Percentiles rank a stretch among this genome's conserved stretches.
phyloP scores from a whole-genome alignment of 2,888 invertebrate species.

The Eustalomyia histrio region DNA sequence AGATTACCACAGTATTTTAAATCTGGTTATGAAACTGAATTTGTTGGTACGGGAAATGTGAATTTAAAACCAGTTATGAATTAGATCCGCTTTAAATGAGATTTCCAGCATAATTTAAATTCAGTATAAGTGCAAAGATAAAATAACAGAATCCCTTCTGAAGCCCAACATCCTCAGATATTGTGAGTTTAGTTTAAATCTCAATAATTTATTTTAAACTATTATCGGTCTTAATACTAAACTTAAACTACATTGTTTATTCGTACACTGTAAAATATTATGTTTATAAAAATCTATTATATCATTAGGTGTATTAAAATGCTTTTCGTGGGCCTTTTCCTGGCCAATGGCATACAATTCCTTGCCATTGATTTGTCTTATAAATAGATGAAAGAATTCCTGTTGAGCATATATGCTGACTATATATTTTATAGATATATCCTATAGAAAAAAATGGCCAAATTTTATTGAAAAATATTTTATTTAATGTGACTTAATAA shows the following conservation, averaged over 20 bases:
- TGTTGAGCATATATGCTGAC: constrained; percentile 76
- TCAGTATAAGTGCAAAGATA: no score
- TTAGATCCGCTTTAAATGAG: no score
- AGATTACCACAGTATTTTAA: no score
- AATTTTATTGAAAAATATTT: constrained; percentile 25
- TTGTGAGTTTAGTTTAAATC: no score
- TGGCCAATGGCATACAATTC: constrained; percentile 76
- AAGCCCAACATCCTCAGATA: no score
- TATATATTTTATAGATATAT: constrained; percentile 77
- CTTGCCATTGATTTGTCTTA: constrained; percentile 73
- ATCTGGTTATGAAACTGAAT: no score
- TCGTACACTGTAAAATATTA: constrained; percentile 77
- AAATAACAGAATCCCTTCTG: no score
- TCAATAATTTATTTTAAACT: constrained; percentile 44
- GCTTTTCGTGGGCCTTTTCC: constrained; percentile 74
- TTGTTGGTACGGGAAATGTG: no score
- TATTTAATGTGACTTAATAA: not conserved
- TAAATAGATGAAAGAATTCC: constrained; percentile 77
- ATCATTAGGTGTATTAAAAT: constrained; percentile 75
- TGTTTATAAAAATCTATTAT: constrained; percentile 77
- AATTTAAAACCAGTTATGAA: no score
- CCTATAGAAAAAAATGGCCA: constrained; percentile 67
- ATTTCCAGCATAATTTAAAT: no score
- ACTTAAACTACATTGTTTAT: constrained; percentile 74
- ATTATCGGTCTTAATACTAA: constrained; percentile 74